These are phyloP conservation scores for Lagopus leucura DNA, from an alignment of 2,113 vertebrate genomes.

Conservation along the genomic window DNA sequence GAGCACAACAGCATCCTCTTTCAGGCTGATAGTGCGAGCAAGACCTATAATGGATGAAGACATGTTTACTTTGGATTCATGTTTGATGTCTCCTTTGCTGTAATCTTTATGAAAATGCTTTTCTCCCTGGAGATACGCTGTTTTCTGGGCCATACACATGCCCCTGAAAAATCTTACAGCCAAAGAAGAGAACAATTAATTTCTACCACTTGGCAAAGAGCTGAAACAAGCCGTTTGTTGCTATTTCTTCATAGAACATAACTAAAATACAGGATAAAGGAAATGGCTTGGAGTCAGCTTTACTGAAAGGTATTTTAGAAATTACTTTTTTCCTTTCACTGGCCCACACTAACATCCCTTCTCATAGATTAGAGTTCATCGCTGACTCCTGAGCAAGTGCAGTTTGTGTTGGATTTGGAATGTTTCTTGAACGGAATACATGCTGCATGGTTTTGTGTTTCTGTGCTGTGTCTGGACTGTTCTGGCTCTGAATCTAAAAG, in stretches of 20 bases:
- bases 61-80: neutral
- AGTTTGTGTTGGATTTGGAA: neutral
- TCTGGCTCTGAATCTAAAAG: neutral
- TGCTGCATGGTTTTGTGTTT: neutral
- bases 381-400: neutral
- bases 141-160: rapidly evolving
- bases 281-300: neutral
- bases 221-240: neutral
- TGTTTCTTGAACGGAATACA: neutral
- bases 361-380: neutral
- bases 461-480: neutral
- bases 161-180: neutral
- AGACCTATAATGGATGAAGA: neutral
- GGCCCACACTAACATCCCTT: neutral
- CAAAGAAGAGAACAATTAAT: neutral
- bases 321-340: neutral
- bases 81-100: neutral
- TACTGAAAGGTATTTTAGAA: neutral
- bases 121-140: neutral
- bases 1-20: neutral
- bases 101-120: neutral
- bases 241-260: neutral
- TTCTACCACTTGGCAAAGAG: neutral
- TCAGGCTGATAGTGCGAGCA: neutral
- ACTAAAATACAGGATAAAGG: neutral